Evolutionary conservation across 1,140 invertebrate genomes (phyloP).

Genomic region (Apis florea): DNA sequence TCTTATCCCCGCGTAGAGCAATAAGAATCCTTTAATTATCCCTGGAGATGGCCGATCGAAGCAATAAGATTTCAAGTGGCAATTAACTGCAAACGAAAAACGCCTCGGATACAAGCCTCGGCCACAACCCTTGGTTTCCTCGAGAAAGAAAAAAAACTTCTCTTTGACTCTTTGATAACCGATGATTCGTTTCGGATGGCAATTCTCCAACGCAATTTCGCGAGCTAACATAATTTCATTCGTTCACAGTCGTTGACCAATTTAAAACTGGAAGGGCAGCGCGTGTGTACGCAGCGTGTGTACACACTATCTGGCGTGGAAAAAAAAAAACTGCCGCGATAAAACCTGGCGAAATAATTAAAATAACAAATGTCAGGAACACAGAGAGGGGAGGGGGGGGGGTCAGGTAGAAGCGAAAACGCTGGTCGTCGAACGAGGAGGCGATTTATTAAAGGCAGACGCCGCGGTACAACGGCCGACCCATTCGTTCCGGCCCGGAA

Average conservation of each 20-base stretch:
- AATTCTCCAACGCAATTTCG: constrained; percentile 6
- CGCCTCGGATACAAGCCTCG: too few relatives aligned
- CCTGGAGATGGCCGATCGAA: neutral
- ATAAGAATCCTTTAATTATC: neutral
- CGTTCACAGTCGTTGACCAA: neutral
- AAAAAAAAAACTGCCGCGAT: too few relatives aligned
- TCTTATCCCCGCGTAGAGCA: too few relatives aligned
- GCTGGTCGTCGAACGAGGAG: neutral
- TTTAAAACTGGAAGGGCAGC: neutral
- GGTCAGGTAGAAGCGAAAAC: constrained; percentile 1
- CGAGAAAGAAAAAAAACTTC: neutral
- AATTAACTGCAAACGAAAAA: neutral
- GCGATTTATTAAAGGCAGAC: constrained; percentile 34
- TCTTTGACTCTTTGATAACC: neutral
- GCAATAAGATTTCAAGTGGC: neutral
- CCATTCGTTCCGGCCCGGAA: constrained; percentile 29
- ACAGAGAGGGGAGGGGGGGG: neutral
- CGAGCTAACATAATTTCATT: constrained; percentile 1
- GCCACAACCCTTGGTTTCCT: too few relatives aligned
- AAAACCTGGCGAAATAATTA: constrained; percentile 17
- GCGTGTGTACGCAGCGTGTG: too few relatives aligned
- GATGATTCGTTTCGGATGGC: neutral
- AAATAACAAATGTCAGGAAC: constrained; percentile 19
- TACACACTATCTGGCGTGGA: too few relatives aligned
- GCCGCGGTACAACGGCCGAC: neutral